Base-by-base conservation (phyloP, 2,797 vertebrate genomes). In the Heliangelus exortis region DNA sequence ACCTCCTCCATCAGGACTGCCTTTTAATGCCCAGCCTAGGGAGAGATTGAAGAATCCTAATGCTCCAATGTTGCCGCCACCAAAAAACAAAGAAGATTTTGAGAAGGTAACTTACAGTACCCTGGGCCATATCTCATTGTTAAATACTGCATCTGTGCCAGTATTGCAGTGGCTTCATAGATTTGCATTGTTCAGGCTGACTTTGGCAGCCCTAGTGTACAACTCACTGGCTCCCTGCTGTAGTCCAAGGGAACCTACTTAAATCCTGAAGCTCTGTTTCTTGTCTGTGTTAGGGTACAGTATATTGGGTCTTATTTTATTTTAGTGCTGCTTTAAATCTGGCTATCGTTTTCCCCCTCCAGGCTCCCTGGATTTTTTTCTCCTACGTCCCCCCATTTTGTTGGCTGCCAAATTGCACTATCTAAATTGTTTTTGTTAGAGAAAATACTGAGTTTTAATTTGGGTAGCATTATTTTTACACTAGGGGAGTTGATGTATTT, bases 21-120 rank as follows among this genome's bases (percentile, higher is more conserved):
- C 99, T 93, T 99, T 99, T 98, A 99, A 99, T 90, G 99, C 99
- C 80, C 99, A 99, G 98, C 99, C 99, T 91, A 98, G 99, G 95
- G 99, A 99, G 97, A 98, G 99, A 72, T 98, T 99, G 97, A 99
- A 99, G 98, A 99, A 99, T 95, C 99, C 99, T 91, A 99, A 98
- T 89, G 98, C 99, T 94, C 98, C 99, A 61, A 97, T 99, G 98
- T 98, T 99, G 95, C 98, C 99, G 55, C 99, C 98, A 86, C 99
- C 99, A 59, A 99, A 99, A 98, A 99, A 99, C 98, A 99, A 99
- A 98, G 99, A 99, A 97, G 99, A 99, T 97, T 99, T 99, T 96
- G 99, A 99, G 98, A 99, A 99, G 99, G 99, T 99, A 99, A 99
- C 98, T 99, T 93, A 91, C 92, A 96, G 97, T 95, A 97, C 93